Conservation (phyloP, 2,888 invertebrate genomes). For the Chaetogeoica ovagalla region DNA sequence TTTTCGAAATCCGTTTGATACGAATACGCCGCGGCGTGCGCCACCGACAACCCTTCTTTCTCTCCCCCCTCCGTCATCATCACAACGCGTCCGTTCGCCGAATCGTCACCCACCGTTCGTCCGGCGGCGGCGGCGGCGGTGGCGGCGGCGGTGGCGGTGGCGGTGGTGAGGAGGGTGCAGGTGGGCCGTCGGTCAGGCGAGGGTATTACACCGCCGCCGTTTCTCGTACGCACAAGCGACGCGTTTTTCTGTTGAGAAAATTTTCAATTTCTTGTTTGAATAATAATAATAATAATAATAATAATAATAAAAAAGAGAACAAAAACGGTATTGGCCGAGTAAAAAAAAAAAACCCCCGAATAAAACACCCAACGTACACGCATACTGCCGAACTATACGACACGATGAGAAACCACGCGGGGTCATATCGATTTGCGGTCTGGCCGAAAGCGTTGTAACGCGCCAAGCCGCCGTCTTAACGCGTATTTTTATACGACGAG, state of each 20-base stretch:
- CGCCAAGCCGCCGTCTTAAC: neutral
- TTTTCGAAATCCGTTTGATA: slow-evolving; percentile 23
- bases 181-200: slow-evolving; percentile 11
- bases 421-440: slow-evolving; percentile 23
- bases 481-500: neutral
- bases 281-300: too few relatives aligned
- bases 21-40: neutral
- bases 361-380: too few relatives aligned
- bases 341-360: too few relatives aligned
- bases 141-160: neutral
- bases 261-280: too few relatives aligned
- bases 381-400: too few relatives aligned
- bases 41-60: neutral
- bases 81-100: neutral
- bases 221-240: too few relatives aligned
- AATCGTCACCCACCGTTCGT: neutral
- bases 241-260: too few relatives aligned
- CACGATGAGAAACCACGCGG: neutral
- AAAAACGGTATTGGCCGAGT: too few relatives aligned
- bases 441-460: slow-evolving; percentile 15
- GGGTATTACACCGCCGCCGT: slow-evolving; percentile 9
- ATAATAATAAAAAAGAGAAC: too few relatives aligned
- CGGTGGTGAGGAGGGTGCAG: neutral
- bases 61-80: too few relatives aligned
- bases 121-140: neutral